Conservation (phyloP, 2,797 vertebrate species). For the Brachyalestes nurse region DNA sequence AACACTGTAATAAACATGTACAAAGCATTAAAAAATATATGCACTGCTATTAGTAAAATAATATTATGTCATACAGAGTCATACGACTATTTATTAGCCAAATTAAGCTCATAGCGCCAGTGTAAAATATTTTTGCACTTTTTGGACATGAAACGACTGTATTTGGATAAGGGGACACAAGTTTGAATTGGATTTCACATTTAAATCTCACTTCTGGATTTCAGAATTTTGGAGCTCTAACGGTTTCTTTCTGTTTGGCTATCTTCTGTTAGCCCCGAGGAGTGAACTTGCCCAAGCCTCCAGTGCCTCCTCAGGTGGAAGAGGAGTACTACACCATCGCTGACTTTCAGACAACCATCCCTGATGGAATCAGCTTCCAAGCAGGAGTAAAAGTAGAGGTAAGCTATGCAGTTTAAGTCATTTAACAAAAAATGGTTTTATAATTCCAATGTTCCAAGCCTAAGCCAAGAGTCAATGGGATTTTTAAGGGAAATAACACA, state of each 20-base stretch:
- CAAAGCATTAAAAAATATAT: not conserved
- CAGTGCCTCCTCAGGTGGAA: conserved; percentile 92
- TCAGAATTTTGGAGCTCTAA: not conserved
- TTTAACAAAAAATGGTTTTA: too few species aligned
- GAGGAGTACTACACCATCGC: conserved; percentile 98
- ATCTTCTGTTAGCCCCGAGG: conserved; percentile 85
- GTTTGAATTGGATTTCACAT: not conserved
- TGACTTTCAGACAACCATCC: conserved; percentile 97
- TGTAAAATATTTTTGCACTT: not conserved
- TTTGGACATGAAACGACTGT: not conserved
- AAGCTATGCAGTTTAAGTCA: conserved; percentile 46
- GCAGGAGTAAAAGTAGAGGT: conserved; percentile 98
- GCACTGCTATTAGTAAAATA: too few species aligned
- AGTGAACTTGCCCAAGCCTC: conserved; percentile 92
- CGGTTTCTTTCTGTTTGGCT: not conserved
- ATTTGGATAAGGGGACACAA: not conserved
- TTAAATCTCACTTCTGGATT: not conserved
- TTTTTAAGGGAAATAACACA: not conserved
- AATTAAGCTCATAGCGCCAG: not conserved
- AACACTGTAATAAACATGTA: too few species aligned
- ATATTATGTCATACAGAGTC: not conserved
- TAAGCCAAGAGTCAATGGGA: not conserved
- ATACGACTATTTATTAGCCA: not conserved
- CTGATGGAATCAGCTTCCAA: conserved; percentile 97
- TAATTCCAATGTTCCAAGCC: not conserved